A percentile compares a stretch with the other conserved stretches of the same genome.
These are phyloP conservation scores for Psammodynastes pulverulentus DNA, from an alignment of 2,113 vertebrate species.

Conservation along the genomic window DNA sequence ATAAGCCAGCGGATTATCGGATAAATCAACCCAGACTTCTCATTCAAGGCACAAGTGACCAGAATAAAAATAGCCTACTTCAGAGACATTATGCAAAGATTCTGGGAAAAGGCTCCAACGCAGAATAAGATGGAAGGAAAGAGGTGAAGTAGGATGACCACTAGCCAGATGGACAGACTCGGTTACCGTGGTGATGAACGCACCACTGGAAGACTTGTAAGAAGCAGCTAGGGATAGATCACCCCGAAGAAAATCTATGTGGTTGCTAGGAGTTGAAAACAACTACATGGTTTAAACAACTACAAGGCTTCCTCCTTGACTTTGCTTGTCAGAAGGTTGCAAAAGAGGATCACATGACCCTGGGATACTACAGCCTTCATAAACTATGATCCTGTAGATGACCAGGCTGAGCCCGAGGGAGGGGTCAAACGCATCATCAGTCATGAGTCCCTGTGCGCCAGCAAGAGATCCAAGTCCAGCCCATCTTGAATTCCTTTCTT, in stretches of 20 bases:
- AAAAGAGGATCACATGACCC: too few species aligned
- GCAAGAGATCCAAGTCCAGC: too few species aligned
- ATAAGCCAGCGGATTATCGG: background rate
- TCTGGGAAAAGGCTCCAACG: background rate
- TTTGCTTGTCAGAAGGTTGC: too few species aligned
- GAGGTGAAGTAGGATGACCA: background rate
- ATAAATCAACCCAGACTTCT: background rate
- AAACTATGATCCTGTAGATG: too few species aligned
- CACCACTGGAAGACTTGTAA: background rate
- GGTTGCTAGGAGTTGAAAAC: background rate
- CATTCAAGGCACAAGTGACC: background rate
- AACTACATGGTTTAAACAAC: background rate
- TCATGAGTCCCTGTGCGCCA: too few species aligned
- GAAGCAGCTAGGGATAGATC: background rate
- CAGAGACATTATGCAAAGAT: background rate
- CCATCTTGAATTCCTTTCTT: too few species aligned
- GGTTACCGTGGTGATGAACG: background rate
- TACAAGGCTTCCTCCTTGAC: background rate
- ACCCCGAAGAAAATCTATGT: background rate
- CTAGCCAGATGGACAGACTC: background rate
- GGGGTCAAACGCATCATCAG: too few species aligned
- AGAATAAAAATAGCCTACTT: background rate
- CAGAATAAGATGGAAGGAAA: background rate
- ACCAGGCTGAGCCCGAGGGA: too few species aligned
- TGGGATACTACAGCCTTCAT: too few species aligned